Conservation (phyloP, 2,113 vertebrate genomes). For the Muntiacus muntjak region DNA sequence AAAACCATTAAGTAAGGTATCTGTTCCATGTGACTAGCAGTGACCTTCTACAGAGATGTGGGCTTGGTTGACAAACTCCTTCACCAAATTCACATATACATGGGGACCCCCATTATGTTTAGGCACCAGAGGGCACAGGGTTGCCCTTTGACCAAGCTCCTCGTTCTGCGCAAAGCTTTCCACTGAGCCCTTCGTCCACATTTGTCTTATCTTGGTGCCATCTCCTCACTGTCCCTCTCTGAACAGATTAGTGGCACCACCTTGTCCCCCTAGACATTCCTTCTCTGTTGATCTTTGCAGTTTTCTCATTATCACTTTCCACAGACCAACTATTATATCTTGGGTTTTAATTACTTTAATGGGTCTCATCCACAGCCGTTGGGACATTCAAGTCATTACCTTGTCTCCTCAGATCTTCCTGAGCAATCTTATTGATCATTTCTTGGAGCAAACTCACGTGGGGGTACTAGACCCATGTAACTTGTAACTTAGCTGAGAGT, state of each 20-base stretch:
- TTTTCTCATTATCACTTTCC: slow-evolving; percentile 58
- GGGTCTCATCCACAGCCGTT: slow-evolving; percentile 42
- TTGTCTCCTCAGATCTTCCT: slow-evolving; percentile 63
- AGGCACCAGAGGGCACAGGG: neutral
- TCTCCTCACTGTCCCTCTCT: slow-evolving; percentile 59
- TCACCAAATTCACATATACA: neutral
- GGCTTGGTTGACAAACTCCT: neutral
- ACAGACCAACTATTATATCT: slow-evolving; percentile 53
- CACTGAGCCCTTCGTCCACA: neutral
- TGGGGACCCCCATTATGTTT: neutral
- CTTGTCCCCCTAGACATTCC: neutral
- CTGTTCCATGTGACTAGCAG: neutral
- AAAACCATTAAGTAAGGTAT: neutral
- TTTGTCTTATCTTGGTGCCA: slow-evolving; percentile 59
- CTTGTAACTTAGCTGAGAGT: slow-evolving; percentile 52
- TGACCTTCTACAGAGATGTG: neutral
- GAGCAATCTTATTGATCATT: slow-evolving; percentile 56
- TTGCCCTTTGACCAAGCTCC: neutral
- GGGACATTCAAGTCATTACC: slow-evolving; percentile 62
- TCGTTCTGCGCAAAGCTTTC: neutral
- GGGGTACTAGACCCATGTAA: slow-evolving; percentile 38
- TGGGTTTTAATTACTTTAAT: slow-evolving; percentile 74
- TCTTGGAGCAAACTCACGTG: slow-evolving; percentile 57
- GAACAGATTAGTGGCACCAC: slow-evolving; percentile 58
- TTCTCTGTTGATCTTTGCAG: slow-evolving; percentile 46